phyloP scores from a whole-genome alignment of 1,140 invertebrate species.

The Mya arenaria region DNA sequence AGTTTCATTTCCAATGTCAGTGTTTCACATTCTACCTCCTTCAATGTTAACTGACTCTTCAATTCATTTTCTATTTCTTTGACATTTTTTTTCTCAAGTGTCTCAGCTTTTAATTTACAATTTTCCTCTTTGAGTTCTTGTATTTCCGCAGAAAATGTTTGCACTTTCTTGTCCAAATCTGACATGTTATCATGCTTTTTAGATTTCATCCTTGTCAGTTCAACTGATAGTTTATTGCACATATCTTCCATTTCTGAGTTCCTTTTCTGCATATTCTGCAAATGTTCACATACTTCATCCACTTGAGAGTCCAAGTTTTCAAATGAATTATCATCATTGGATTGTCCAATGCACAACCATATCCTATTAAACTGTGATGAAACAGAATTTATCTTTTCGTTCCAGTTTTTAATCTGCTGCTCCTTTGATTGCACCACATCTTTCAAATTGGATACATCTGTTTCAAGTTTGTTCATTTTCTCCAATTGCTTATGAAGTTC shows the following conservation, averaged over 20 bases:
- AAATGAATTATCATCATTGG: background rate
- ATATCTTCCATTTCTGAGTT: background rate
- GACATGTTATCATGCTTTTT: background rate
- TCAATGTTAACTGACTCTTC: conserved; percentile 13
- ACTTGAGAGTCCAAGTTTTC: background rate
- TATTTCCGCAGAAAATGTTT: background rate
- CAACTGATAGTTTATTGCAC: background rate
- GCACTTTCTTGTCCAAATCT: background rate
- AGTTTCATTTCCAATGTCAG: conserved; percentile 23
- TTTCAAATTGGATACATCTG: background rate
- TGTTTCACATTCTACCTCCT: conserved; percentile 31
- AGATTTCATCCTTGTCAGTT: background rate
- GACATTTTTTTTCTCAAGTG: background rate
- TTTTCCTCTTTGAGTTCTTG: conserved; percentile 1
- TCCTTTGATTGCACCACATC: background rate
- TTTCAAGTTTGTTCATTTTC: background rate
- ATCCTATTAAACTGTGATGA: background rate
- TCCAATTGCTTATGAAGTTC: background rate
- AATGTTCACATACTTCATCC: background rate
- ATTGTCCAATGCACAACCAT: background rate
- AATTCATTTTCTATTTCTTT: conserved; percentile 29
- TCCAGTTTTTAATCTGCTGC: background rate
- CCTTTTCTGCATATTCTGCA: too few species aligned
- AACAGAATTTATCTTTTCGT: background rate
- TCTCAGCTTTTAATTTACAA: conserved; percentile 12